These are phyloP conservation scores for Aplocera efformata DNA, from an alignment of 2,888 invertebrate genomes.

Conservation along the genomic window DNA sequence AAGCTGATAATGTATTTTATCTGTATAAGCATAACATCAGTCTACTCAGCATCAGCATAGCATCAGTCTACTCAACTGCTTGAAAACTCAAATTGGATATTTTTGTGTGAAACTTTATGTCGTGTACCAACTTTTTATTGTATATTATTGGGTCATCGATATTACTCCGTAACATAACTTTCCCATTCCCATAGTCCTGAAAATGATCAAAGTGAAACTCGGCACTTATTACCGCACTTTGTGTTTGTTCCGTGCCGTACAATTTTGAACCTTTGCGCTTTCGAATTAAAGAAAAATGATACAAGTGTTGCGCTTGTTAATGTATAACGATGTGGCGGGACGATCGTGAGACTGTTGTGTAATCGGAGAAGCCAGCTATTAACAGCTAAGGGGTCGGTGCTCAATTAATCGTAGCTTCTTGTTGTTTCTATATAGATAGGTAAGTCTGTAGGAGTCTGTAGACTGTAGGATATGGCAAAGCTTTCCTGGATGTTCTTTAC, in stretches of 20 bases:
- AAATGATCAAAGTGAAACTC: slow-evolving; percentile 22
- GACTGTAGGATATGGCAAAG: no score
- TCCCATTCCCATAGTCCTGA: slow-evolving; percentile 6
- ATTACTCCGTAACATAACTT: neutral
- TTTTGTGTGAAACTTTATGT: no score
- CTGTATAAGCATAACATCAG: no score
- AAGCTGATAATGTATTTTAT: no score
- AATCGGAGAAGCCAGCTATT: slow-evolving; percentile 9
- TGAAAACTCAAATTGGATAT: no score
- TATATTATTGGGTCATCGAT: no score
- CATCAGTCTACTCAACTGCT: no score
- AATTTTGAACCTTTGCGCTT: slow-evolving; percentile 9
- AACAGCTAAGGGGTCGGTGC: slow-evolving; percentile 1
- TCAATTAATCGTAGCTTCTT: neutral
- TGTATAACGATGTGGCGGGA: slow-evolving; percentile 8
- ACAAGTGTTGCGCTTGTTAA: slow-evolving; percentile 12
- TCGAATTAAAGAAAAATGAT: slow-evolving; percentile 8
- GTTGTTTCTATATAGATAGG: neutral
- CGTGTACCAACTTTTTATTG: no score
- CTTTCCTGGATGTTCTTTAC: no score
- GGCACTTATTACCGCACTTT: slow-evolving; percentile 21
- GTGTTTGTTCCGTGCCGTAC: slow-evolving; percentile 2
- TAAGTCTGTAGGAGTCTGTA: neutral
- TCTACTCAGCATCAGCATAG: no score
- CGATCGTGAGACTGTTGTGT: slow-evolving; percentile 8